Base-by-base conservation (phyloP, 2,888 invertebrate genomes). In the Theretra japonica region DNA sequence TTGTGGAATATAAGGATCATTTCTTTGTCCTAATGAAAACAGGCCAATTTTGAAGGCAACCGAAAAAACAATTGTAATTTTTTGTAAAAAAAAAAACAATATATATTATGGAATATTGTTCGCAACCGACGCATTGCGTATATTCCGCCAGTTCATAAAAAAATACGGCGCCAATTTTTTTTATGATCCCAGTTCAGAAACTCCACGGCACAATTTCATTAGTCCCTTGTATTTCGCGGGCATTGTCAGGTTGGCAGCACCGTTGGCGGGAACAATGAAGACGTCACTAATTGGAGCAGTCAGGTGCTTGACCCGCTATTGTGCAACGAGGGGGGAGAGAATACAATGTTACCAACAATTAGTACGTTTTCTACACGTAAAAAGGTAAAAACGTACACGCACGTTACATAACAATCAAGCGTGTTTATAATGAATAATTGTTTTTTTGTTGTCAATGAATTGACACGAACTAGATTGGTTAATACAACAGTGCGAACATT, bases 221-320 rank as follows among this genome's bases (percentile, higher is more conserved):
- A 41, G 2, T 62, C 58, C 58, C 62, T 62, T 15, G 8, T 17
- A 48, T 23, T 65, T 65, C n/a, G 41, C 53, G 4, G n/a, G 53
- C 62, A 65, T 41, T 60, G 41, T 57, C 33, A 69, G 30, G 41
- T 68, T 68, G 71, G 68, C 71, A 71, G 48, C 57, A 57, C 71
- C 48, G n/a, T 70, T 73, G 58, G 70, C 70, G 70, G 58, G 73
- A 70, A 73, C 83, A 82, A 84, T 83, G 82, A 83, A 85, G 85
- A 86, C 82, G 83, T 86, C 82, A 85, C 87, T 90, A 92, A 91
- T 90, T 90, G 79, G 90, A 89, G 85, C 90, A 85, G 78, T 81
- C 88, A 90, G 91, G 91, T 91, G 89, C 86, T 89, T 91, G 90
- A 90, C 88, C 89, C 75, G 80, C 59, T 72, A 77, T 77, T 77